These are phyloP conservation scores for Drosophila auraria DNA, from an alignment of 1,140 invertebrate genomes.

Conservation along the genomic window DNA sequence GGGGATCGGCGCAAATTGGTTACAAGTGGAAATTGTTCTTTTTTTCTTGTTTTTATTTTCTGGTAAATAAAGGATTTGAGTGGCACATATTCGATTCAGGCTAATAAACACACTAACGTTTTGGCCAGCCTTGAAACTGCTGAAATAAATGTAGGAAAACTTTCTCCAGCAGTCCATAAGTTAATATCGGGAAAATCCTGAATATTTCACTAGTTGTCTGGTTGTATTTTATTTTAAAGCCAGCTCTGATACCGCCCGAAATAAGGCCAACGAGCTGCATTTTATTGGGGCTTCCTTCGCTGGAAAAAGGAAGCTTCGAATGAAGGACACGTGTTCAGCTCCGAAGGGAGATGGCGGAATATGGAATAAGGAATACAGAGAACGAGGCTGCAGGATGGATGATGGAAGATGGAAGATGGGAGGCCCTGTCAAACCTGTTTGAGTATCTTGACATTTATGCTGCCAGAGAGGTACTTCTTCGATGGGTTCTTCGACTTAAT, in stretches of 20 bases:
- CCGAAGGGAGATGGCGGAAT: background rate
- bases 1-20: constrained; percentile 11
- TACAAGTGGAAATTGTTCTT: constrained; percentile 21
- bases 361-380: background rate
- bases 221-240: no score
- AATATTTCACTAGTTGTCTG: no score
- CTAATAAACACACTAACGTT: constrained; percentile 10
- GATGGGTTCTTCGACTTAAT: background rate
- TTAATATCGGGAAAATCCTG: no score
- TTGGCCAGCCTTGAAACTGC: background rate
- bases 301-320: background rate
- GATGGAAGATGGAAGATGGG: background rate
- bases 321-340: constrained; percentile 33
- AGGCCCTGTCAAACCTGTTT: constrained; percentile 25
- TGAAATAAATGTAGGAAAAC: background rate
- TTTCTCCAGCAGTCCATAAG: no score
- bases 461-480: background rate
- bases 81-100: constrained; percentile 7
- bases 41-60: background rate
- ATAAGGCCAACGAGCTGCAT: background rate
- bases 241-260: background rate
- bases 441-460: constrained; percentile 19
- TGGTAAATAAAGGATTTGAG: constrained; percentile 4
- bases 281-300: constrained; percentile 13
- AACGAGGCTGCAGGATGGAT: background rate